Evolutionary conservation across 2,888 invertebrate species (phyloP), one percentile per base, ranked within the genome.

Genomic region (Epicampocera succincta): DNA sequence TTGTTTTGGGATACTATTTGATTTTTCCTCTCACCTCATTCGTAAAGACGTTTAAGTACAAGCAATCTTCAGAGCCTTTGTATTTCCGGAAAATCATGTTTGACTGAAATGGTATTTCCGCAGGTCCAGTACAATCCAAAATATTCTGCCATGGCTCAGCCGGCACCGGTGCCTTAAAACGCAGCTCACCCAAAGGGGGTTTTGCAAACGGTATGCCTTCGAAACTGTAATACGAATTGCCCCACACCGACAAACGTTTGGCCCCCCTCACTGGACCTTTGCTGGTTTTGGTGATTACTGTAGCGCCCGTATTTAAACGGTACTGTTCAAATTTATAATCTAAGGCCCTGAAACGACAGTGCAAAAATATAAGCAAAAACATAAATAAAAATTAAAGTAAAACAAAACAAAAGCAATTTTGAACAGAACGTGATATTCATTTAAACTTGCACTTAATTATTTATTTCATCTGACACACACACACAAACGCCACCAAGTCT

Each of bases 1-100:
- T n/a, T n/a, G n/a, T n/a, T n/a, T n/a, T n/a, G n/a, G n/a, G n/a
- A n/a, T n/a, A n/a, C n/a, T n/a, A n/a, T n/a, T n/a, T n/a, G n/a
- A n/a, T 69, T 33, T 44, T 13, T n/a, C n/a, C 11, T 86, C 88
- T 87, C 68, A 91, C 91, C 80, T 89, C 87, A 71, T 88, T 90
- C 9, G 89, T 89, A 42, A 87, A 91, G 0, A 93, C 91, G 87
- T 93, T 93, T n/a, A 93, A 84, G 85, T 92, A 92, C 3, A 93
- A 85, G 80, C 93, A 93, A 85, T 93, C 92, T 86, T 93, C 93
- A 2, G 90, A 88, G 38, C 93, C 93, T 9, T 91, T 87, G 60
- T 88, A 87, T 80, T 90, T 89, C 12, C 88, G 84, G 44, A 87
- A 87, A 17, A 90, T 84, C 44, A 87, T 83, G 84, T 91, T 88